Evolutionary conservation across 2,888 invertebrate species (phyloP).

Genomic region (Tetramorium bicarinatum): DNA sequence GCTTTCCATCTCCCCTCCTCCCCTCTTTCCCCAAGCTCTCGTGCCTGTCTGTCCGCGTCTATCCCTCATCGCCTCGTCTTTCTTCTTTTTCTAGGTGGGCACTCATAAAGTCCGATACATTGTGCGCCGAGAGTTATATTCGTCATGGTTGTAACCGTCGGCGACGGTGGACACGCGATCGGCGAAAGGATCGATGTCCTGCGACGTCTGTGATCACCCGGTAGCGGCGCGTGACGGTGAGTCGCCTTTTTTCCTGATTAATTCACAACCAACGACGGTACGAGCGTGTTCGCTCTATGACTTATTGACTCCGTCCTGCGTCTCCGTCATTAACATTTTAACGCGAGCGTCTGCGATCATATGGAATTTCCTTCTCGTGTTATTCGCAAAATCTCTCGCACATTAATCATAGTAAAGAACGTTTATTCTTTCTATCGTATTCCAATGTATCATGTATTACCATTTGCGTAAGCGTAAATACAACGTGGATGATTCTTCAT

Average conservation of each 20-base stretch:
- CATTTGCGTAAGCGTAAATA: neutral
- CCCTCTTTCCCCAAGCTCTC: slow-evolving; percentile 14
- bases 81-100: slow-evolving; percentile 69
- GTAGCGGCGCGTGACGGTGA: slow-evolving; percentile 38
- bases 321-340: slow-evolving; percentile 12
- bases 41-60: neutral
- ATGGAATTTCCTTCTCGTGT: neutral
- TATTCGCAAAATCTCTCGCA: neutral
- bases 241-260: slow-evolving; percentile 46
- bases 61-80: slow-evolving; percentile 39
- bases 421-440: neutral
- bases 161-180: slow-evolving; percentile 76
- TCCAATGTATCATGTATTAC: neutral
- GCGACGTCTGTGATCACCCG: slow-evolving; percentile 63
- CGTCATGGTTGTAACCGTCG: slow-evolving; percentile 79
- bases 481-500: neutral
- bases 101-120: slow-evolving; percentile 84
- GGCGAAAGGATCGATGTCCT: slow-evolving; percentile 81
- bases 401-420: neutral
- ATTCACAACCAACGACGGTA: slow-evolving; percentile 31
- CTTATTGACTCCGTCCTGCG: slow-evolving; percentile 23
- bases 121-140: slow-evolving; percentile 77
- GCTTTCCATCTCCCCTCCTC: slow-evolving; percentile 40
- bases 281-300: neutral
- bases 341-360: neutral